A percentile compares a stretch with the other conserved stretches of the same genome.
Conservation (phyloP, 2,113 vertebrate genomes). For the Shinisaurus crocodilurus region DNA sequence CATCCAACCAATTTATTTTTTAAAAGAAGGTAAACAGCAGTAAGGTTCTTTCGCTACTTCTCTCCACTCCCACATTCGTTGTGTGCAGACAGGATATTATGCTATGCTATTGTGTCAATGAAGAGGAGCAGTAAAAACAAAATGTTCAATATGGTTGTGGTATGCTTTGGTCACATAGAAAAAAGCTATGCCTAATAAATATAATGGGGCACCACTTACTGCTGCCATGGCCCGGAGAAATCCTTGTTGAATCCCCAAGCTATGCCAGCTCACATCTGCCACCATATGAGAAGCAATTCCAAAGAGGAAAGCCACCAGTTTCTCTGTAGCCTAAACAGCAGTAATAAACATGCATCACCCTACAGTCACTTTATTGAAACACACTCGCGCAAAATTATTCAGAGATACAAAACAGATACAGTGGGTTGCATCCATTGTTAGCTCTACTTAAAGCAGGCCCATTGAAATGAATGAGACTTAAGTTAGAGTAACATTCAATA, state of each 20-base stretch:
- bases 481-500: too few species aligned
- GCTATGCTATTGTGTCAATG: background rate
- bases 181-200: background rate
- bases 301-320: constrained; percentile 82
- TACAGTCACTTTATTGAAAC: background rate
- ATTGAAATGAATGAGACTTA: too few species aligned
- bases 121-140: background rate
- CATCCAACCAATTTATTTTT: background rate
- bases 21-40: background rate
- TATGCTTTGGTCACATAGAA: background rate
- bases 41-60: background rate
- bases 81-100: background rate
- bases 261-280: constrained; percentile 83
- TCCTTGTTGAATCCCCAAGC: constrained; percentile 79
- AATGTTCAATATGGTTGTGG: background rate
- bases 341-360: background rate
- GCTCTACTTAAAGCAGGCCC: too few species aligned
- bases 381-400: background rate
- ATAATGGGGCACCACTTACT: constrained; percentile 68
- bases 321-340: constrained; percentile 77
- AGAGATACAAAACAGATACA: background rate
- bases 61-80: background rate
- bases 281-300: constrained; percentile 82
- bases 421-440: too few species aligned
- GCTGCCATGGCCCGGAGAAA: constrained; percentile 80